phyloP scores from a whole-genome alignment of 2,797 vertebrate genomes.

The Hylomyscus alleni region DNA sequence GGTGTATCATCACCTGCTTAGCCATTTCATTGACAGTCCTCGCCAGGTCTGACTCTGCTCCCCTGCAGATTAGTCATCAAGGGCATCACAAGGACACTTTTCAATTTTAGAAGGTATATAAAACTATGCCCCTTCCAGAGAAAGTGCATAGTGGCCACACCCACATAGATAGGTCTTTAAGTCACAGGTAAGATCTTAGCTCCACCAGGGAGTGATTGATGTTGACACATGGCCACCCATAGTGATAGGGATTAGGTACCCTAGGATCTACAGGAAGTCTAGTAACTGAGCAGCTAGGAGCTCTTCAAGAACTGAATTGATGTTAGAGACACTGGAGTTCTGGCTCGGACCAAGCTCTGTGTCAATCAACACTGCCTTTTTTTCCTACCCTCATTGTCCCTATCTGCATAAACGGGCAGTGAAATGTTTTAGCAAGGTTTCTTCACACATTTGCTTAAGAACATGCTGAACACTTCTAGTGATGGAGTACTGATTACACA shows the following conservation, averaged over 20 bases:
- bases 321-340: neutral
- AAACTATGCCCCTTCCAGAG: neutral
- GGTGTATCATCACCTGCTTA: neutral
- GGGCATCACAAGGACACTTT: no score
- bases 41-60: neutral
- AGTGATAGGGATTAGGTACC: fast-evolving
- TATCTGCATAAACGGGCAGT: neutral
- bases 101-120: neutral
- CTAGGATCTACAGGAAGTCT: neutral
- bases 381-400: neutral
- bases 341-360: neutral
- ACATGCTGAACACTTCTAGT: neutral
- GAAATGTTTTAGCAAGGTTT: neutral
- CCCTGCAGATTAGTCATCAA: neutral
- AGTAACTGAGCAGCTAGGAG: neutral
- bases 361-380: neutral
- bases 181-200: neutral
- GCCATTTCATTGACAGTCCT: no score
- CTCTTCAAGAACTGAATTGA: no score
- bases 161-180: neutral
- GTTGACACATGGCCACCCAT: no score
- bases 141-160: neutral
- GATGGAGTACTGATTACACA: neutral
- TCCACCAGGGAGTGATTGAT: neutral
- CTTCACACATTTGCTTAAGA: neutral